Base-by-base conservation (phyloP, 2,797 vertebrate genomes). In the Sebastes alutus region DNA sequence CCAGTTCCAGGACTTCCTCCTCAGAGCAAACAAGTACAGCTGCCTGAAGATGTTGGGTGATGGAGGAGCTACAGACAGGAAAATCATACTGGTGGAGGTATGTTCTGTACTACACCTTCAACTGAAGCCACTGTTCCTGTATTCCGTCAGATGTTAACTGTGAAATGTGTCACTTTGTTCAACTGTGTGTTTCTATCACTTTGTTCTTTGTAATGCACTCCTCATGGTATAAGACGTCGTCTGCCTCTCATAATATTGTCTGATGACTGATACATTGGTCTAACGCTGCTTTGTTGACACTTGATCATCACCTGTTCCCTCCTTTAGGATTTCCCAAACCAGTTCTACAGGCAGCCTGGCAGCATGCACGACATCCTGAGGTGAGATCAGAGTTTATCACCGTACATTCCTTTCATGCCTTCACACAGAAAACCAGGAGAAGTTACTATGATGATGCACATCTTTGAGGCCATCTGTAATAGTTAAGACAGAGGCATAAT, bases 11-110 rank as follows among this genome's bases (percentile, higher is more conserved):
- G 98, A 99, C 77, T 99, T 99, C 93, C 92, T 99, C 0, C 94
- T 99, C 81, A 95, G 97, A 92, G 97, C 97, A 78, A 98, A 98
- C 93, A 99, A 98, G 68, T 99, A 99, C 90, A 97, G 91, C 89
- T 96, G 96, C 82, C 94, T 99, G 75, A 97, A 96, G 89, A 98
- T 99, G 97, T 78, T 95, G 30, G 97, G 97, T 68, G 97, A 98
- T 20, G 86, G 84, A 58, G 85, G 80, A 71, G 84, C 91, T 59
- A 91, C 90, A 20, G 91, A 96, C 84, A 95, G 90, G 88, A 99
- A 97, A 91, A 92, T 99, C 84, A 97, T 99, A 89, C 93, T 99
- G 13, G 86, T 99, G 77, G 98, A 99, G 96, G 98, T 99, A 94
- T 84, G 94, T 12, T n/a, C 29, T 25, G 94, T 16, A 25, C 25